A percentile compares a stretch with the other conserved stretches of the same genome.
phyloP scores from a whole-genome alignment of 2,113 vertebrate genomes.

The Varanus komodoensis region DNA sequence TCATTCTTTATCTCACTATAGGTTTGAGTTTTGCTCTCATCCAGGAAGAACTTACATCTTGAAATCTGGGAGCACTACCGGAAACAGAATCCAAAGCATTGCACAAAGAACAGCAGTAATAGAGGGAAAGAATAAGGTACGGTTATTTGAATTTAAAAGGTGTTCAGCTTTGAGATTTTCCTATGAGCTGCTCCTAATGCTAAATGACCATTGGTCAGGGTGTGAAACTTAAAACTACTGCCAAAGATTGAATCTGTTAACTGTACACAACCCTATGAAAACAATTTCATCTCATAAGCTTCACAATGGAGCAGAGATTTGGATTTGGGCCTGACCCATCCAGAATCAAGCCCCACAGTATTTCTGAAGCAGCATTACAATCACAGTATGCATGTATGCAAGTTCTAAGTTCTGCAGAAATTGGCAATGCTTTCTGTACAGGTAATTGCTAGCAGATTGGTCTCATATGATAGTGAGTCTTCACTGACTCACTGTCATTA shows the following conservation, averaged over 20 bases:
- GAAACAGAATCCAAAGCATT: slow-evolving; percentile 92
- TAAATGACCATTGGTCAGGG: background rate
- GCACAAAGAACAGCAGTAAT: slow-evolving; percentile 84
- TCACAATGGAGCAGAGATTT: background rate
- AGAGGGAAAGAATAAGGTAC: slow-evolving; percentile 93
- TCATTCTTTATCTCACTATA: slow-evolving; percentile 58
- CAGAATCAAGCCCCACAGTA: background rate
- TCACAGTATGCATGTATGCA: background rate
- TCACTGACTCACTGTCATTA: background rate
- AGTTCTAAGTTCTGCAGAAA: background rate
- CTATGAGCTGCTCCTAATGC: background rate
- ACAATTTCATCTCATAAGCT: background rate
- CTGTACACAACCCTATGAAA: background rate
- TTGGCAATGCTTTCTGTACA: background rate
- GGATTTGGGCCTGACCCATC: background rate
- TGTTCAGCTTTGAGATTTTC: background rate
- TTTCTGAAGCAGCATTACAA: background rate
- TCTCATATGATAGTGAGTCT: background rate
- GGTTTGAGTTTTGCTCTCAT: slow-evolving; percentile 74
- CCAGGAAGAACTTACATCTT: slow-evolving; percentile 67
- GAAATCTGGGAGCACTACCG: slow-evolving; percentile 73
- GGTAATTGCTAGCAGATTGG: slow-evolving; percentile 1
- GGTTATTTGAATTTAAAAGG: slow-evolving; percentile 2
- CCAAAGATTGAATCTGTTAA: background rate
- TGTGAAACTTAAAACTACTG: background rate